phyloP scores from a whole-genome alignment of 92 coral and sea anemone genomes.

The Bergia puertoricense region DNA sequence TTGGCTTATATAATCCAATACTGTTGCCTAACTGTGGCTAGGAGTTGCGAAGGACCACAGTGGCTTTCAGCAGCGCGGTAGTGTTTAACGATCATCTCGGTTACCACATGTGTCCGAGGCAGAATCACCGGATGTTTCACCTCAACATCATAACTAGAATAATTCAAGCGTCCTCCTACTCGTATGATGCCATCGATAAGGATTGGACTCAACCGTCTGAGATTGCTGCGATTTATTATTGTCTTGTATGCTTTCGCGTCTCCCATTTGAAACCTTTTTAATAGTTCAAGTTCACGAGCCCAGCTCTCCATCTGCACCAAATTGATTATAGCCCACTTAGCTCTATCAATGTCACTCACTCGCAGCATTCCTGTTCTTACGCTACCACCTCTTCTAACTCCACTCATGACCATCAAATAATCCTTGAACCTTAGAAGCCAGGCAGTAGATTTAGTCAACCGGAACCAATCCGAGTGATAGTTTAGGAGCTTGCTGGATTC shows the following conservation, averaged over 20 bases:
- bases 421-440: neutral
- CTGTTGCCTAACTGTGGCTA: neutral
- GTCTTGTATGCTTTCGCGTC: neutral
- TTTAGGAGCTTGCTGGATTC: neutral
- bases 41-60: neutral
- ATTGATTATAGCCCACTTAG: neutral
- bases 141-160: slow-evolving; percentile 1
- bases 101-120: slow-evolving; percentile 2
- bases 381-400: neutral
- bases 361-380: neutral
- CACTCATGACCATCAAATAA: neutral
- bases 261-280: neutral
- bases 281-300: neutral
- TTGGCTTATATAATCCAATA: neutral
- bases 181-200: slow-evolving; percentile 36
- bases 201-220: slow-evolving; percentile 18
- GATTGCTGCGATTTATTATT: slow-evolving; percentile 18
- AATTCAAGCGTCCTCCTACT: slow-evolving; percentile 30
- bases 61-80: neutral
- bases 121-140: slow-evolving; percentile 40
- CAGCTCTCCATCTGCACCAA: neutral
- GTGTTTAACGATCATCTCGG: slow-evolving; percentile 29
- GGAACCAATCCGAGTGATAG: neutral
- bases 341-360: neutral
- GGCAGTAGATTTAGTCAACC: neutral